These are phyloP conservation scores for Apus apus DNA, from an alignment of 2,113 vertebrate genomes.

Conservation along the genomic window DNA sequence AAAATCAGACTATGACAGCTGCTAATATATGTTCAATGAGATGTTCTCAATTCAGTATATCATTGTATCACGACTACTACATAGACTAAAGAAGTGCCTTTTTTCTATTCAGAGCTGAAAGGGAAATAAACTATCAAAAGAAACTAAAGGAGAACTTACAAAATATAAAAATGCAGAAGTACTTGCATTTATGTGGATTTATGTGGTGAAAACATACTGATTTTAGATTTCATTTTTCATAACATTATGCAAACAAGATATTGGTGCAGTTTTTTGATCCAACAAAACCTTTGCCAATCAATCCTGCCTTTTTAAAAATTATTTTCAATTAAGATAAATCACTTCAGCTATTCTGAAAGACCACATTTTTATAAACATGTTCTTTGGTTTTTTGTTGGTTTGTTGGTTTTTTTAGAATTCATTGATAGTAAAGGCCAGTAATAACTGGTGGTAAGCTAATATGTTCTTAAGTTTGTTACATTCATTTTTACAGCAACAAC, in stretches of 20 bases:
- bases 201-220: not conserved
- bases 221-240: not conserved
- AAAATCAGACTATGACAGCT: not conserved
- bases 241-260: not conserved
- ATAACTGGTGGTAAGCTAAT: not conserved
- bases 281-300: not conserved
- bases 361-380: not conserved
- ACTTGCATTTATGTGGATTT: not conserved
- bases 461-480: not conserved
- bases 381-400: not conserved
- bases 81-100: not conserved
- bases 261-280: not conserved
- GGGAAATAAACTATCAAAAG: not conserved
- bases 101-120: not conserved
- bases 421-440: not conserved
- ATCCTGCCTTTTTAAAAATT: not conserved
- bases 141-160: not conserved
- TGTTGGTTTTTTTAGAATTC: not conserved
- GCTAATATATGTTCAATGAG: no score
- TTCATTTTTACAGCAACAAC: not conserved
- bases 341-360: not conserved
- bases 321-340: not conserved
- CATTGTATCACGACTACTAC: not conserved
- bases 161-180: not conserved
- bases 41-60: not conserved